phyloP scores from a whole-genome alignment of 2,888 invertebrate genomes.

The Mesorhabditis belari region DNA sequence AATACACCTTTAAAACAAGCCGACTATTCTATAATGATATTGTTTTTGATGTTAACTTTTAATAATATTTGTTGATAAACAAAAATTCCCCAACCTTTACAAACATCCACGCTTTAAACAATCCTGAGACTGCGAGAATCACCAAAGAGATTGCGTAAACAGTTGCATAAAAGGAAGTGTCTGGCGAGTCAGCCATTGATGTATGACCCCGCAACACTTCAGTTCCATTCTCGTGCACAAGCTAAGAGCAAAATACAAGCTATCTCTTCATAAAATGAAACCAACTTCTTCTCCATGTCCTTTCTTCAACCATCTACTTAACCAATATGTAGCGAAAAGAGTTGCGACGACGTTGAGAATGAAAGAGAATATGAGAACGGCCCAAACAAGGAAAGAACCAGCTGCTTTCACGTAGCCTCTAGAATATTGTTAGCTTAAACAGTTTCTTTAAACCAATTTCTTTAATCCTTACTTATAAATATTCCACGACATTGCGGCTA shows the following conservation, averaged over 20 bases:
- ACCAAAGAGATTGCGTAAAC: slow-evolving; percentile 60
- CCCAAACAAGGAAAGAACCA: slow-evolving; percentile 56
- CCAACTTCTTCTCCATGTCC: slow-evolving; percentile 47
- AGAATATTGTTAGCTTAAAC: no score
- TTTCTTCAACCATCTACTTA: slow-evolving; percentile 61
- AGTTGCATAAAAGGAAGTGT: slow-evolving; percentile 58
- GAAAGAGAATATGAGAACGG: slow-evolving; percentile 52
- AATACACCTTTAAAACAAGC: background rate
- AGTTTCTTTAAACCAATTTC: no score
- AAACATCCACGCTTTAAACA: slow-evolving; percentile 61
- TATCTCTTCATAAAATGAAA: no score
- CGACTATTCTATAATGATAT: background rate
- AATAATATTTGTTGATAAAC: slow-evolving; percentile 5
- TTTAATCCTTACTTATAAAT: slow-evolving; percentile 39
- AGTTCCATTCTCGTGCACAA: slow-evolving; percentile 21
- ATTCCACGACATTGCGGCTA: slow-evolving; percentile 27
- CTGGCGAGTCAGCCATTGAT: slow-evolving; percentile 57
- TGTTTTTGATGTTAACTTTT: background rate
- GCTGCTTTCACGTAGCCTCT: slow-evolving; percentile 59
- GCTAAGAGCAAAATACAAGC: slow-evolving; percentile 2
- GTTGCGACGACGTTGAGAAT: slow-evolving; percentile 60
- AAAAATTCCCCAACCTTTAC: slow-evolving; percentile 57
- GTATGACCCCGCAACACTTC: slow-evolving; percentile 4
- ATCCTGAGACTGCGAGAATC: slow-evolving; percentile 59
- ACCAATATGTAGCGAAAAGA: slow-evolving; percentile 63